Conservation (phyloP, 2,888 invertebrate genomes). For the Noctua janthina region DNA sequence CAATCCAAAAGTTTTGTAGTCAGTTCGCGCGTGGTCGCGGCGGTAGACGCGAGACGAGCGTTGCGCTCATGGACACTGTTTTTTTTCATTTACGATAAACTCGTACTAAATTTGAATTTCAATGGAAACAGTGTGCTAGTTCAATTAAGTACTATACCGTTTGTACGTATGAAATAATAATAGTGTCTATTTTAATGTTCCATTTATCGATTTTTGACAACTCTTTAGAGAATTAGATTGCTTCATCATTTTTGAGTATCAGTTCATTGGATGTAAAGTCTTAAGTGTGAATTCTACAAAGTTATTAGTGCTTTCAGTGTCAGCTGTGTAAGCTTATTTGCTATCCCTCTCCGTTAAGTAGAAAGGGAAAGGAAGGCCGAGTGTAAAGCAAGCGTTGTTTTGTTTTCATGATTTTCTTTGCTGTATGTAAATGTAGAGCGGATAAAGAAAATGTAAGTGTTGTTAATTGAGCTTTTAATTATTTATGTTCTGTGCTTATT, state of each 20-base stretch:
- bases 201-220: slow-evolving; percentile 74
- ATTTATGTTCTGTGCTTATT: slow-evolving; percentile 41
- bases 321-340: slow-evolving; percentile 82
- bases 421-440: slow-evolving; percentile 78
- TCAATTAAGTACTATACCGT: slow-evolving; percentile 68
- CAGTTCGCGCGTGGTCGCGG: slow-evolving; percentile 85
- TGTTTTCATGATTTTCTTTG: slow-evolving; percentile 86
- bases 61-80: slow-evolving; percentile 78
- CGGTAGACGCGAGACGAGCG: slow-evolving; percentile 80
- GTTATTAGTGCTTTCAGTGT: slow-evolving; percentile 89
- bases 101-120: slow-evolving; percentile 75
- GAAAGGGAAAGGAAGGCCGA: slow-evolving; percentile 86
- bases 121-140: slow-evolving; percentile 75
- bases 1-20: slow-evolving; percentile 80
- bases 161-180: slow-evolving; percentile 70
- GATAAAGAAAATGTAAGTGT: slow-evolving; percentile 85
- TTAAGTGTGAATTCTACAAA: slow-evolving; percentile 82
- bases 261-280: slow-evolving; percentile 74
- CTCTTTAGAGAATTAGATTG: slow-evolving; percentile 71
- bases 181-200: slow-evolving; percentile 67
- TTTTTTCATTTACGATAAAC: slow-evolving; percentile 82
- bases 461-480: slow-evolving; percentile 58
- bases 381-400: slow-evolving; percentile 82
- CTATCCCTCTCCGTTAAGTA: slow-evolving; percentile 81
- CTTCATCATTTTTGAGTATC: slow-evolving; percentile 71